Evolutionary conservation across 35 echinoderm and acorn worm genomes (phyloP).

Genomic region (Apostichopus californicus): DNA sequence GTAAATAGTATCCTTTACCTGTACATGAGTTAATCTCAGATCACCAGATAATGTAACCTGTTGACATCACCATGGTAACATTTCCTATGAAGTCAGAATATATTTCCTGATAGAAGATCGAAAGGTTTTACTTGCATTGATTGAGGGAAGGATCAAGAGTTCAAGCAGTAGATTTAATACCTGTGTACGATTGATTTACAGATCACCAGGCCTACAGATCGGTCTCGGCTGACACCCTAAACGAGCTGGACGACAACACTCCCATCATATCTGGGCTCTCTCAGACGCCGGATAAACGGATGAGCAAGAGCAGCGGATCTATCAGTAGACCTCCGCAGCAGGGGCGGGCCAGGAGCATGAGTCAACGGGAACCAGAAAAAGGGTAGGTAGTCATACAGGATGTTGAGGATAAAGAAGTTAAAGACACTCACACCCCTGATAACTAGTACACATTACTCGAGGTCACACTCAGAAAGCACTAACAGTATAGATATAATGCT

Average conservation of each 20-base stretch:
- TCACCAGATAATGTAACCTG: too few relatives aligned
- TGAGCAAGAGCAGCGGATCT: slow-evolving; percentile 37
- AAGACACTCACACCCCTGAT: too few relatives aligned
- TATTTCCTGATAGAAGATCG: too few relatives aligned
- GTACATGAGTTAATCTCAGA: too few relatives aligned
- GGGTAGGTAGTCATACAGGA: background rate
- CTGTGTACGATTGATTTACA: background rate
- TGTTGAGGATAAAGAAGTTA: background rate
- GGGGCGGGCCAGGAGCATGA: background rate
- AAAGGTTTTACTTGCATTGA: too few relatives aligned
- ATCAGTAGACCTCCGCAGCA: slow-evolving; percentile 38
- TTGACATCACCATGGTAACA: too few relatives aligned
- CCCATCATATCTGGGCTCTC: slow-evolving; percentile 38
- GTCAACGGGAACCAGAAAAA: slow-evolving; percentile 13
- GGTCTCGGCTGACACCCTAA: slow-evolving; percentile 44
- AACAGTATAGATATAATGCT: too few relatives aligned
- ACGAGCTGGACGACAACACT: slow-evolving; percentile 39
- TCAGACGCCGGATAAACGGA: slow-evolving; percentile 22
- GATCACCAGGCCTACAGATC: slow-evolving; percentile 49
- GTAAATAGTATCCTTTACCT: too few relatives aligned
- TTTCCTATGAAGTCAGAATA: too few relatives aligned
- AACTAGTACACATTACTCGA: too few relatives aligned
- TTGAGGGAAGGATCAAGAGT: too few relatives aligned
- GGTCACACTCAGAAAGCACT: too few relatives aligned
- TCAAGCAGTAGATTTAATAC: background rate